Conservation (phyloP, 1,140 invertebrate species). For the Cydia splendana region DNA sequence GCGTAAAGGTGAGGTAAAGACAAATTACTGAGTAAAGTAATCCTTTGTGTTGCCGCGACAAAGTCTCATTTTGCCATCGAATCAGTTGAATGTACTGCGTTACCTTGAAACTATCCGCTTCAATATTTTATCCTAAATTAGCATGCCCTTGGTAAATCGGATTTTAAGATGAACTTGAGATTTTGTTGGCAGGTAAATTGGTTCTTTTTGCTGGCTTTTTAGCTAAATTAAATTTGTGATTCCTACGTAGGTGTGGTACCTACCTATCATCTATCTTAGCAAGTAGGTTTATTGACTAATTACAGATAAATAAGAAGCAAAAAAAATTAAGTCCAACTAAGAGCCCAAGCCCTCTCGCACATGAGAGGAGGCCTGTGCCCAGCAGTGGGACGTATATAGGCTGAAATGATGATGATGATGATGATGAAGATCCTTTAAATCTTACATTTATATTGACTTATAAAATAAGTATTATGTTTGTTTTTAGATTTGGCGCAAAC, state of each 20-base stretch:
- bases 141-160: constrained; percentile 5
- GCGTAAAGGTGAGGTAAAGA: constrained; percentile 5
- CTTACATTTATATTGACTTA: too few relatives aligned
- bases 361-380: too few relatives aligned
- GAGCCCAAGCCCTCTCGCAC: too few relatives aligned
- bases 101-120: constrained; percentile 25
- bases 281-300: too few relatives aligned
- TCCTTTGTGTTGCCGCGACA: not conserved
- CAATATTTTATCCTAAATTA: constrained; percentile 6
- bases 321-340: too few relatives aligned
- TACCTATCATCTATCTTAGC: too few relatives aligned
- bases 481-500: not conserved
- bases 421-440: too few relatives aligned
- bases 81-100: constrained; percentile 4
- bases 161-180: not conserved
- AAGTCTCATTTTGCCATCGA: not conserved
- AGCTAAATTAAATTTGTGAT: not conserved
- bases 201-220: not conserved
- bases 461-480: too few relatives aligned
- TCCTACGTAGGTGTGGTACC: not conserved
- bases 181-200: not conserved
- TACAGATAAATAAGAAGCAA: too few relatives aligned
- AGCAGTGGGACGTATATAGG: too few relatives aligned
- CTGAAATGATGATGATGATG: too few relatives aligned
- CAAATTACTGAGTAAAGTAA: not conserved